Percentiles rank a stretch among this genome's conserved stretches.
These are phyloP conservation scores for Ceratosolen solmsi DNA, from an alignment of 1,140 invertebrate genomes.

Conservation along the genomic window DNA sequence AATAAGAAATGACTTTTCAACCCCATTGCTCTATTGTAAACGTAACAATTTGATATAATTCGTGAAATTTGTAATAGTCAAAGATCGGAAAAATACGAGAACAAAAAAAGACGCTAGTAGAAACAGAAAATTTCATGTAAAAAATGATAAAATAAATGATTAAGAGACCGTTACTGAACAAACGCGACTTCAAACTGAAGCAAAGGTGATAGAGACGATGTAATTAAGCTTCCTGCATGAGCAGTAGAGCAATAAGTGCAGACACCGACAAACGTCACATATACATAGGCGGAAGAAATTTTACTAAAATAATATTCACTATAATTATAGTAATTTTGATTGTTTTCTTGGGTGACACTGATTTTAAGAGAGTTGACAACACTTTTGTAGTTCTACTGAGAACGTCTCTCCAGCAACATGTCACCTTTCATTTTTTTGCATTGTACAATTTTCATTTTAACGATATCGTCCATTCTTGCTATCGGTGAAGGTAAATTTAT, in stretches of 20 bases:
- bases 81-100: too few relatives aligned
- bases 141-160: neutral
- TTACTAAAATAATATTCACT: slow-evolving; percentile 10
- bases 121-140: neutral
- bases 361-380: neutral
- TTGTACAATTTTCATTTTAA: neutral
- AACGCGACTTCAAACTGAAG: neutral
- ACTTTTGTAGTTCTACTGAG: slow-evolving; percentile 51
- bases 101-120: neutral
- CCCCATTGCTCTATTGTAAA: neutral
- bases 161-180: neutral
- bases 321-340: slow-evolving; percentile 45
- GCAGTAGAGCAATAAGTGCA: slow-evolving; percentile 59
- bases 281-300: neutral
- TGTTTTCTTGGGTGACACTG: slow-evolving; percentile 38
- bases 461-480: neutral
- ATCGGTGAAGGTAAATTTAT: slow-evolving; percentile 15
- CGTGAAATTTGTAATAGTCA: too few relatives aligned
- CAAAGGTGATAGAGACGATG: neutral
- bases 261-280: slow-evolving; percentile 35
- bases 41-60: too few relatives aligned
- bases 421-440: slow-evolving; percentile 18
- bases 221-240: slow-evolving; percentile 60
- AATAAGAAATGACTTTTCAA: neutral
- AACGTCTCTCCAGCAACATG: slow-evolving; percentile 56